phyloP scores from a whole-genome alignment of 2,797 vertebrate genomes.

The Sylvilagus floridanus region DNA sequence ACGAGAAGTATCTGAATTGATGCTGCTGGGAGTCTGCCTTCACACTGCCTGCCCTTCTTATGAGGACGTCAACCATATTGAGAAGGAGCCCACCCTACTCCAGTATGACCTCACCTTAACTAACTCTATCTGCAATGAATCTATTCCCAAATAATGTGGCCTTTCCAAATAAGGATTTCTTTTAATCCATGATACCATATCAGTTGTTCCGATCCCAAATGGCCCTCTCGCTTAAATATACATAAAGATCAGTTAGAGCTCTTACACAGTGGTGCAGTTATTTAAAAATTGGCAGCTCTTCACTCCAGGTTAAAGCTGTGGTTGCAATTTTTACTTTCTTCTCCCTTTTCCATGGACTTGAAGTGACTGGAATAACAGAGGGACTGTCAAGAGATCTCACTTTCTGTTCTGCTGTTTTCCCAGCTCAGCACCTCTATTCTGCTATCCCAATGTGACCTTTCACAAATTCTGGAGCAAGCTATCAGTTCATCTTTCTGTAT shows the following conservation, averaged over 20 bases:
- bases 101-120: neutral
- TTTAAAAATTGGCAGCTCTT: neutral
- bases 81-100: neutral
- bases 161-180: neutral
- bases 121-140: neutral
- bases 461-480: neutral
- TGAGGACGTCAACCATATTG: neutral
- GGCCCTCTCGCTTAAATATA: neutral
- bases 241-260: neutral
- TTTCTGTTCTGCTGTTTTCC: neutral
- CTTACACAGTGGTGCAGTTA: neutral
- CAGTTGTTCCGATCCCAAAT: neutral
- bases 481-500: neutral
- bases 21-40: neutral
- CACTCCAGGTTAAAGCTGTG: neutral
- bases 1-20: too few relatives aligned
- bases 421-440: neutral
- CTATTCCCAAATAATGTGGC: neutral
- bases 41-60: neutral
- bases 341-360: neutral
- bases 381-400: neutral
- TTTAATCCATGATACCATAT: neutral
- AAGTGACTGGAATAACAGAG: neutral
- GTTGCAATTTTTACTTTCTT: neutral
- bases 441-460: neutral